phyloP scores from a whole-genome alignment of 1,140 invertebrate species.

The Leguminivora glycinivorella region DNA sequence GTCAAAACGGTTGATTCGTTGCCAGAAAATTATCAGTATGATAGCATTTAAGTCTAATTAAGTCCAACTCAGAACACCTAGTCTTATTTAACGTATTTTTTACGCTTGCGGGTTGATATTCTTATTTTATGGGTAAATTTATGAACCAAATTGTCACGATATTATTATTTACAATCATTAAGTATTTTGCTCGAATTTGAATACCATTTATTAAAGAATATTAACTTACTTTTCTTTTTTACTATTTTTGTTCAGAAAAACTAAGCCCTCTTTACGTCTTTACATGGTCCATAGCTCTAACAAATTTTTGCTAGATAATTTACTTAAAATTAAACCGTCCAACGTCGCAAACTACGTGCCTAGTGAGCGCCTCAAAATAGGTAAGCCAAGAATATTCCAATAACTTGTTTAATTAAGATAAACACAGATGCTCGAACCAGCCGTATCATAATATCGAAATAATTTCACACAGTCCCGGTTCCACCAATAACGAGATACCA shows the following conservation, averaged over 20 bases:
- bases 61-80: too few species aligned
- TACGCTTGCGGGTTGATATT: too few species aligned
- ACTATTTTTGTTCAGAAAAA: not conserved
- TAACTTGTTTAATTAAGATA: constrained; percentile 5
- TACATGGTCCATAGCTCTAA: not conserved
- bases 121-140: too few species aligned
- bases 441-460: constrained; percentile 6
- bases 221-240: too few species aligned
- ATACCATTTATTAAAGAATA: too few species aligned
- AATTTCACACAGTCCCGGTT: constrained; percentile 18
- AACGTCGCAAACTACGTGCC: not conserved
- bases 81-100: too few species aligned
- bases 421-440: not conserved
- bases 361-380: not conserved
- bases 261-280: not conserved
- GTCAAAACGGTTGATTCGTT: not conserved
- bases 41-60: too few species aligned
- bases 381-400: not conserved
- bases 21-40: not conserved
- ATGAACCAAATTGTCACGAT: too few species aligned
- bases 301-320: not conserved
- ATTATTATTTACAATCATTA: too few species aligned
- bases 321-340: not conserved
- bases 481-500: constrained; percentile 27
- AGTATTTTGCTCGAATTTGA: too few species aligned